Conservation (phyloP, 1,140 invertebrate species). For the Archivesica marissinica region DNA sequence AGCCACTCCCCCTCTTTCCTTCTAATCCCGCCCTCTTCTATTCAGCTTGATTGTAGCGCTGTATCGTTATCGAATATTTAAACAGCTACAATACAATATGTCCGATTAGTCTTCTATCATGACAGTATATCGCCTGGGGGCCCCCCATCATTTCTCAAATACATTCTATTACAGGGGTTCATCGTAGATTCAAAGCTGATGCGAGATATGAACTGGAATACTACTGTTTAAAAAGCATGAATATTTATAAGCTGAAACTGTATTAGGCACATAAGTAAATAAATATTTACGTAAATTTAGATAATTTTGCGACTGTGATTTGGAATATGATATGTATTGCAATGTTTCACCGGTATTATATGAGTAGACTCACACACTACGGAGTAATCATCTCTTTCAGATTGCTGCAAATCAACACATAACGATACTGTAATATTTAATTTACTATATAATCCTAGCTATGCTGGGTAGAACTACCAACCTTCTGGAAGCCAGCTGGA, state of each 20-base stretch:
- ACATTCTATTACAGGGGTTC: conserved; percentile 1
- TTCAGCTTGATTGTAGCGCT: not conserved
- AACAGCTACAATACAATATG: conserved; percentile 35
- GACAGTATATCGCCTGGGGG: conserved; percentile 41
- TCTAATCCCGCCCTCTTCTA: conserved; percentile 34
- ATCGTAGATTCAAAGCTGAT: conserved; percentile 1
- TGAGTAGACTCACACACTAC: no score
- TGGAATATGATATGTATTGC: not conserved
- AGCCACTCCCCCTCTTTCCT: conserved; percentile 22
- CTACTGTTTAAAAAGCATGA: not conserved
- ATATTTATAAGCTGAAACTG: no score
- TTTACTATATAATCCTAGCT: no score
- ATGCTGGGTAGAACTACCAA: no score
- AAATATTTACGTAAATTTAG: not conserved
- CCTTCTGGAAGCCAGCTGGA: no score
- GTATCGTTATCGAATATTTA: conserved; percentile 57
- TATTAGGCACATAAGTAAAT: not conserved
- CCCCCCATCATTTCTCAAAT: conserved; percentile 4
- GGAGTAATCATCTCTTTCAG: no score
- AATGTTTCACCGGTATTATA: no score
- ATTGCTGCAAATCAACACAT: no score
- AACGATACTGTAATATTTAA: no score
- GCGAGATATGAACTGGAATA: not conserved
- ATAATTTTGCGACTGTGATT: not conserved
- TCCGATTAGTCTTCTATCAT: conserved; percentile 38